phyloP scores from a whole-genome alignment of 2,113 vertebrate genomes.

The Phrynocephalus versicolor region DNA sequence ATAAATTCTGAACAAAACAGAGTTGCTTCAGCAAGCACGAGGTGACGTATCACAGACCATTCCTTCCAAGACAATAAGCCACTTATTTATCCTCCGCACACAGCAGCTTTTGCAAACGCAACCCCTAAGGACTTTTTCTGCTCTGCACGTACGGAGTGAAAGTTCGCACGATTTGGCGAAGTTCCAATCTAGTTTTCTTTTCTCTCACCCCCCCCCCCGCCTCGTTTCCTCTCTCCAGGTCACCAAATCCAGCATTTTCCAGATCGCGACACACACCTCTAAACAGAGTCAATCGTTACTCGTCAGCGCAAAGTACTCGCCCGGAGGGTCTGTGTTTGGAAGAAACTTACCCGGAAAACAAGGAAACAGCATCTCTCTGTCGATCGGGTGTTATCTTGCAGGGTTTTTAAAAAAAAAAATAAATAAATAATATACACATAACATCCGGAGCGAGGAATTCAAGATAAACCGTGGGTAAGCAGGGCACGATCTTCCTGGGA shows the following conservation, averaged over 20 bases:
- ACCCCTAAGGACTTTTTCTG: neutral
- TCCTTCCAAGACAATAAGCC: neutral
- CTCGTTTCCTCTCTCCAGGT: neutral
- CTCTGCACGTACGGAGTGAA: neutral
- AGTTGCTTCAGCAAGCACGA: neutral
- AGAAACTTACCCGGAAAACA: conserved; percentile 53
- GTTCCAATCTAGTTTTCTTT: neutral
- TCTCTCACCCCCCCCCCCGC: too few relatives aligned
- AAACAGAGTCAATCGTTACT: neutral
- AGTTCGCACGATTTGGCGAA: too few relatives aligned
- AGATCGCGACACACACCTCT: neutral
- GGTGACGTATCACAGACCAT: neutral
- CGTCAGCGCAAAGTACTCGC: neutral
- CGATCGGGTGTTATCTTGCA: neutral
- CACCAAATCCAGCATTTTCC: neutral
- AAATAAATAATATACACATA: neutral
- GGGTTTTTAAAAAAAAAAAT: neutral
- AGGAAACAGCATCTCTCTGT: conserved; percentile 6
- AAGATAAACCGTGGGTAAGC: too few relatives aligned
- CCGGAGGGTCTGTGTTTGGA: neutral
- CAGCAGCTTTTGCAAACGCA: too few relatives aligned
- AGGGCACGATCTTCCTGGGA: neutral
- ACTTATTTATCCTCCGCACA: neutral
- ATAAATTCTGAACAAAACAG: neutral
- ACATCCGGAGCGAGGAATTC: neutral